These are phyloP conservation scores for Mactromeris polynyma DNA, from an alignment of 2,888 invertebrate genomes.

Conservation along the genomic window DNA sequence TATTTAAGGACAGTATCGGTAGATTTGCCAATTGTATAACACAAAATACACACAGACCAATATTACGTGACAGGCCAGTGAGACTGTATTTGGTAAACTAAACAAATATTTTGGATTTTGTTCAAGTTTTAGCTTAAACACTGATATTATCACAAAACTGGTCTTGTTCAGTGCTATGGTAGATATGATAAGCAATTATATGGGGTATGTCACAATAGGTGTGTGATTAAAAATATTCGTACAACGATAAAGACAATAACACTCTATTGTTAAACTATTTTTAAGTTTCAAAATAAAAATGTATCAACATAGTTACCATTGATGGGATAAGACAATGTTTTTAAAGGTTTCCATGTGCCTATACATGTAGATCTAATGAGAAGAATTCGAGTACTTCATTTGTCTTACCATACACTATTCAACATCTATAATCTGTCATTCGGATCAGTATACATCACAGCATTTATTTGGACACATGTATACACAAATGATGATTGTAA, in stretches of 20 bases:
- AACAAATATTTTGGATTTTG: slow-evolving; percentile 32
- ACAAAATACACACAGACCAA: neutral
- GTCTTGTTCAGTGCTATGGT: neutral
- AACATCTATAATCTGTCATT: no score
- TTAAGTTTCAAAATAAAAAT: no score
- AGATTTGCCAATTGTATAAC: neutral
- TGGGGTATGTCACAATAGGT: neutral
- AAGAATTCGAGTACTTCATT: no score
- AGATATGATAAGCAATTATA: slow-evolving; percentile 32
- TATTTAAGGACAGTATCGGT: neutral
- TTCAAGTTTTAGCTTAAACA: slow-evolving; percentile 19
- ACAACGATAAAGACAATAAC: neutral
- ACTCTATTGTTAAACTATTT: neutral
- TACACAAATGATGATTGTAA: no score
- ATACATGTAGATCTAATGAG: no score
- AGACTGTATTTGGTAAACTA: slow-evolving; percentile 10
- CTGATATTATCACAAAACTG: slow-evolving; percentile 5
- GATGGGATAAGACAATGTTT: no score
- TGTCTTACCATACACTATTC: no score
- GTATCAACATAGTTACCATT: no score
- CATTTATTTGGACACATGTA: no score
- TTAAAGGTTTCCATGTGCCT: no score
- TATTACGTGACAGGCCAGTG: neutral
- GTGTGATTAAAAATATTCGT: neutral
- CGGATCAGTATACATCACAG: no score